These are phyloP conservation scores for Eupithecia abbreviata DNA, from an alignment of 2,888 invertebrate species.

Conservation along the genomic window DNA sequence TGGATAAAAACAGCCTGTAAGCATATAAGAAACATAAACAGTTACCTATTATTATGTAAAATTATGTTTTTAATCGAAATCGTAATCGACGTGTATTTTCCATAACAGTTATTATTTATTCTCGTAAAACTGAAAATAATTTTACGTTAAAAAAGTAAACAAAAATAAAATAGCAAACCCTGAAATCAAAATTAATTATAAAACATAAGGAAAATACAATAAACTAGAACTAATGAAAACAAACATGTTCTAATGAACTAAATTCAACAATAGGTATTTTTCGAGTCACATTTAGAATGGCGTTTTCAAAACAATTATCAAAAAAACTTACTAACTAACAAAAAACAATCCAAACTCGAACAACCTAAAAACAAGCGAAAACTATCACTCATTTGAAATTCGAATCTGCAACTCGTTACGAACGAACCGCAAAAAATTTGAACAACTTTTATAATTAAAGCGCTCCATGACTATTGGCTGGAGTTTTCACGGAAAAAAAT, in stretches of 20 bases:
- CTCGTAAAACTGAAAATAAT: too few species aligned
- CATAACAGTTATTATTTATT: too few species aligned
- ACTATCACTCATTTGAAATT: constrained; percentile 31
- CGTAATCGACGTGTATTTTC: too few species aligned
- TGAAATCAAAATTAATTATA: neutral
- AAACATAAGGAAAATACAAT: neutral
- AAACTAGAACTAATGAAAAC: neutral
- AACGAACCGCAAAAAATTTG: constrained; percentile 55
- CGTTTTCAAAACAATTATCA: neutral
- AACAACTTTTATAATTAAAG: constrained; percentile 79
- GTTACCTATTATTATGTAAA: too few species aligned
- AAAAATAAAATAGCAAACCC: neutral
- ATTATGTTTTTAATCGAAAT: too few species aligned
- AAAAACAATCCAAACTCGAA: neutral
- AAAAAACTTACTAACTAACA: neutral
- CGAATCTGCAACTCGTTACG: constrained; percentile 45
- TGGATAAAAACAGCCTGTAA: too few species aligned
- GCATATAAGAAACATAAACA: too few species aligned
- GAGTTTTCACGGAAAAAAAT: constrained; percentile 75
- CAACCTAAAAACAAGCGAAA: constrained; percentile 17
- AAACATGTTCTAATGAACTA: neutral
- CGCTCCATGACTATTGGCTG: constrained; percentile 72
- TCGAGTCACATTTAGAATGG: neutral
- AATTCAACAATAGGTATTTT: neutral
- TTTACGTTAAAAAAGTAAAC: neutral